These are phyloP conservation scores for Drosophila leonis DNA, from an alignment of 2,888 invertebrate species.

Conservation along the genomic window DNA sequence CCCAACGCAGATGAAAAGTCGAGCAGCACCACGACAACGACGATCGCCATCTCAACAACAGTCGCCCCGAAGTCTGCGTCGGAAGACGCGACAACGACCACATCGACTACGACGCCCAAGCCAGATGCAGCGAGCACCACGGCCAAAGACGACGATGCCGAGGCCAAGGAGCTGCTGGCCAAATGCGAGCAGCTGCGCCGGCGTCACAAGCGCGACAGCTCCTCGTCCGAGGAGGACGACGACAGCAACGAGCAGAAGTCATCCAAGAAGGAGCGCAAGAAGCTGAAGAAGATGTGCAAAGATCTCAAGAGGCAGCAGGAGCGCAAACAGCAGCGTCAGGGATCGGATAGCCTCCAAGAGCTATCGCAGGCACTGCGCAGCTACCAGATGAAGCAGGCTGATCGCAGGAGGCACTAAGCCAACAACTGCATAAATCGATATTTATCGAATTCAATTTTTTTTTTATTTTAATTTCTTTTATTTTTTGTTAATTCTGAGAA, in stretches of 20 bases:
- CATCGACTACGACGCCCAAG: neutral
- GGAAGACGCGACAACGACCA: neutral
- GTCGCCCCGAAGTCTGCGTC: too few relatives aligned
- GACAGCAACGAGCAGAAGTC: conserved; percentile 50
- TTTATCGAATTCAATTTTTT: neutral
- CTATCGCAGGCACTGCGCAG: conserved; percentile 48
- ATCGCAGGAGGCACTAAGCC: conserved; percentile 6
- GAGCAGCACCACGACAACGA: neutral
- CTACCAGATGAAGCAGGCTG: conserved; percentile 35
- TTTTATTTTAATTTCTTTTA: neutral
- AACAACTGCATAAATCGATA: neutral
- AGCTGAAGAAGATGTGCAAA: conserved; percentile 69
- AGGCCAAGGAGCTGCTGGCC: conserved; percentile 45
- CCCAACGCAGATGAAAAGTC: too few relatives aligned
- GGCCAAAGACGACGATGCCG: conserved; percentile 25
- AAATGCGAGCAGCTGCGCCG: conserved; percentile 60
- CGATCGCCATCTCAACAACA: too few relatives aligned
- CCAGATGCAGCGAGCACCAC: conserved; percentile 13
- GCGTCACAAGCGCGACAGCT: conserved; percentile 56
- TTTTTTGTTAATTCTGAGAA: conserved; percentile 3
- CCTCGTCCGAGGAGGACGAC: conserved; percentile 60
- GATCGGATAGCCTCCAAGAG: conserved; percentile 22
- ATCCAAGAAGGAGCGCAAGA: conserved; percentile 65
- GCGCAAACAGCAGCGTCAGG: conserved; percentile 38
- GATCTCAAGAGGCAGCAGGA: conserved; percentile 56